Evolutionary conservation across 2,113 vertebrate species (phyloP).

Genomic region (Hyla sarda): DNA sequence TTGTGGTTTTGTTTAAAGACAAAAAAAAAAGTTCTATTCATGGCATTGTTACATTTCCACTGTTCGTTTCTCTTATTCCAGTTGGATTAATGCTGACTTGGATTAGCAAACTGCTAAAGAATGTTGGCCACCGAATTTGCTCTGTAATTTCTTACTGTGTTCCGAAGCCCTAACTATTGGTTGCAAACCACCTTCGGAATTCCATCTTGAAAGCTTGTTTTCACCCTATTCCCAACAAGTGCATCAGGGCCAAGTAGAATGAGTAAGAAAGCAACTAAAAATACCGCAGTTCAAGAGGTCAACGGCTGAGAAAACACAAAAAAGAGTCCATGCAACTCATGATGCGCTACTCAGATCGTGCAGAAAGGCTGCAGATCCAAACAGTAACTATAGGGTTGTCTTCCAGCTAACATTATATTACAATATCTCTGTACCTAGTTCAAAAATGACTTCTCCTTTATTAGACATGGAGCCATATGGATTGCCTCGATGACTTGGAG

Average conservation of each 20-base stretch:
- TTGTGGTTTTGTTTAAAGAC: conserved; percentile 25
- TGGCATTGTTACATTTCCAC: conserved; percentile 50
- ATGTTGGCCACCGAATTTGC: conserved; percentile 38
- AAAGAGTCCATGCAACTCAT: not conserved
- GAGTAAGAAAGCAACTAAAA: conserved; percentile 43
- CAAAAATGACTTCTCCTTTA: not conserved
- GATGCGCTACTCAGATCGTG: conserved; percentile 19
- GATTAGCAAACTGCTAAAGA: conserved; percentile 47
- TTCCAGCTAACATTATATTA: conserved; percentile 6
- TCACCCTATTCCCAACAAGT: conserved; percentile 45
- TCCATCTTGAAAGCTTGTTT: conserved; percentile 17
- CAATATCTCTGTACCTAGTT: not conserved
- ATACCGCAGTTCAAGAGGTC: conserved; percentile 47
- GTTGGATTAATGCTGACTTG: conserved; percentile 52
- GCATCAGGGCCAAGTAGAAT: conserved; percentile 23
- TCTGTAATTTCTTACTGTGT: conserved; percentile 49
- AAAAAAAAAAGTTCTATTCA: conserved; percentile 20
- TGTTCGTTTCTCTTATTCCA: conserved; percentile 41
- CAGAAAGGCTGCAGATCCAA: not conserved
- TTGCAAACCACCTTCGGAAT: conserved; percentile 52
- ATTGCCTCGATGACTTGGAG: not conserved
- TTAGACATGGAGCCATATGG: not conserved
- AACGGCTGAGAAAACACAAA: conserved; percentile 22
- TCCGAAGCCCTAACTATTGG: conserved; percentile 47
- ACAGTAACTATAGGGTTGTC: not conserved